These are phyloP conservation scores for Cydia strobilella DNA, from an alignment of 1,140 invertebrate species.

Conservation along the genomic window DNA sequence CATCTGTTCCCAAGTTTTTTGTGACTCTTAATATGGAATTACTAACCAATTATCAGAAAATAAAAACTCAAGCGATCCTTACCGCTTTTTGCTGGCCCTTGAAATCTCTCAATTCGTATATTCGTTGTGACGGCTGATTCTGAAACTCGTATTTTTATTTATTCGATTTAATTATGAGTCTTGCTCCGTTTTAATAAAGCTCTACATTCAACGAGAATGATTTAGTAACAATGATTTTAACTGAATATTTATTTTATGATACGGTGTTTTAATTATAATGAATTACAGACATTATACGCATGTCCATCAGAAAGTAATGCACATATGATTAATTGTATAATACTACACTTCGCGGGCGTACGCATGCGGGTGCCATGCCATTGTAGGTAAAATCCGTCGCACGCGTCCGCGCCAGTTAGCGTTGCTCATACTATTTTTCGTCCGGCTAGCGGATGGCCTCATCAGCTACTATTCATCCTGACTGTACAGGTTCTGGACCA, in stretches of 20 bases:
- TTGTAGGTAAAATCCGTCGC: no score
- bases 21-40: slow-evolving; percentile 9
- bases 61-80: slow-evolving; percentile 2
- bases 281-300: neutral
- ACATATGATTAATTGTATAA: neutral
- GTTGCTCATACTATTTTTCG: no score
- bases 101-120: slow-evolving; percentile 10
- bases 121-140: neutral
- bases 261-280: neutral
- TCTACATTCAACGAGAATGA: neutral
- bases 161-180: neutral
- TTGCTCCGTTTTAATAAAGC: neutral
- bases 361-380: no score
- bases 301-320: neutral
- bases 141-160: neutral
- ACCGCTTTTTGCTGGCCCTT: neutral
- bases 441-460: no score
- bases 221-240: neutral
- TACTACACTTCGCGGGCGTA: no score
- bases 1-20: slow-evolving; percentile 11
- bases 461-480: no score
- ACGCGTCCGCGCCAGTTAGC: no score
- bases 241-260: neutral
- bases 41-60: slow-evolving; percentile 7
- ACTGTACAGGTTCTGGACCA: no score